Conservation (phyloP, 2,797 vertebrate genomes). For the Takifugu ocellatus region DNA sequence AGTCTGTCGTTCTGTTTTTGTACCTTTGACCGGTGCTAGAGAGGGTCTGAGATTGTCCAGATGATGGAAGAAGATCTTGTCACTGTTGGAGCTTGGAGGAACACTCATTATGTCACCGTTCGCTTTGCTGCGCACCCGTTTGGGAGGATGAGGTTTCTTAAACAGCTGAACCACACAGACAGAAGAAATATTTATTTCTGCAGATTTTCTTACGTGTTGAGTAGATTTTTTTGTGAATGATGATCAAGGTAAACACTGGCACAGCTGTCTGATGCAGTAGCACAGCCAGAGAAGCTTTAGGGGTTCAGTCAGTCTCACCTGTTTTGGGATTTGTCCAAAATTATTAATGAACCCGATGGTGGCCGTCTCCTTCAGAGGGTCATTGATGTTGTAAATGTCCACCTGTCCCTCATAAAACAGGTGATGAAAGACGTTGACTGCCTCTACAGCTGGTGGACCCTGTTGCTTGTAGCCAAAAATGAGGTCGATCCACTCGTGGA, state of each 20-base stretch:
- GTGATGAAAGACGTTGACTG: conserved; percentile 98
- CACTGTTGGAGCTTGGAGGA: conserved; percentile 79
- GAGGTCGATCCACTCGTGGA: conserved; percentile 98
- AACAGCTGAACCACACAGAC: conserved; percentile 81
- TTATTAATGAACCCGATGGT: conserved; percentile 99
- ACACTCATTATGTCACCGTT: conserved; percentile 83
- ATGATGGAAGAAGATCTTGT: conserved; percentile 99
- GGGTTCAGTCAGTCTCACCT: conserved; percentile 67
- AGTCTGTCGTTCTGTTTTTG: not conserved
- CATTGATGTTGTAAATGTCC: conserved; percentile 99
- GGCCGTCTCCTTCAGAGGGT: conserved; percentile 96
- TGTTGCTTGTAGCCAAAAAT: conserved; percentile 99
- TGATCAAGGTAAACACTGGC: no score
- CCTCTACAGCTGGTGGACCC: conserved; percentile 92
- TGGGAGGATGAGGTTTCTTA: conserved; percentile 97
- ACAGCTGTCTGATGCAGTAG: no score
- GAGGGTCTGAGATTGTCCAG: conserved; percentile 95
- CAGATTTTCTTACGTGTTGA: no score
- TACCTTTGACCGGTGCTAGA: conserved; percentile 94
- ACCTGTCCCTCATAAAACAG: conserved; percentile 99
- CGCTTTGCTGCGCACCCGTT: conserved; percentile 86
- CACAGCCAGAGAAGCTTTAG: not conserved
- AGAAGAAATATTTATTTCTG: not conserved
- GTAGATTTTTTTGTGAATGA: no score
- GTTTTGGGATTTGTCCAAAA: conserved; percentile 98